These are phyloP conservation scores for Lysiphlebus fabarum DNA, from an alignment of 1,140 invertebrate genomes.

Conservation along the genomic window DNA sequence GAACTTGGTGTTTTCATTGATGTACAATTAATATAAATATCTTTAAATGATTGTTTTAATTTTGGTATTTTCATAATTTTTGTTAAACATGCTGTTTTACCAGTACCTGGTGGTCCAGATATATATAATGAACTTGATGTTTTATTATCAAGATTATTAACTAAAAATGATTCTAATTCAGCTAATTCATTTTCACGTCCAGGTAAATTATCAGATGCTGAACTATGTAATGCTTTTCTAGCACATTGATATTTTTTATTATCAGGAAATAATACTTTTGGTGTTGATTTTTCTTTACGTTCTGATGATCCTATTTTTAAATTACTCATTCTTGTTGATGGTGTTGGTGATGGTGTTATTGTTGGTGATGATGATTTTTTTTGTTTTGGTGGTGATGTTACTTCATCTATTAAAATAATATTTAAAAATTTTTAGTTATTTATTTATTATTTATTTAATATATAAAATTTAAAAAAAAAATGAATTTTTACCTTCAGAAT, in stretches of 20 bases:
- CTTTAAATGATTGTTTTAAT: constrained; percentile 60
- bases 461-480: too few species aligned
- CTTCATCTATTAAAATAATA: constrained; percentile 18
- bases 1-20: constrained; percentile 69
- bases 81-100: constrained; percentile 86
- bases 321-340: constrained; percentile 33
- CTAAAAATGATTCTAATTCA: constrained; percentile 69
- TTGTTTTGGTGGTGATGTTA: constrained; percentile 38
- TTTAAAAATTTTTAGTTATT: too few species aligned
- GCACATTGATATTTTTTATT: constrained; percentile 57
- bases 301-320: constrained; percentile 29
- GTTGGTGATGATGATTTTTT: constrained; percentile 28
- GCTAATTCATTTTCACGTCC: constrained; percentile 76
- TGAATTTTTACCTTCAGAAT: constrained; percentile 29
- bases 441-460: too few species aligned
- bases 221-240: constrained; percentile 68
- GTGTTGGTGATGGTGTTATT: constrained; percentile 37
- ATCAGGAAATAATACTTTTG: constrained; percentile 37
- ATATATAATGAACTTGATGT: constrained; percentile 84
- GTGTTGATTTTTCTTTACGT: constrained; percentile 26
- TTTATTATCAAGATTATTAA: constrained; percentile 62
- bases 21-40: constrained; percentile 80
- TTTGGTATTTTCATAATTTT: constrained; percentile 65
- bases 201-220: constrained; percentile 65
- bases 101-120: constrained; percentile 93